phyloP scores from a whole-genome alignment of 1,140 invertebrate species.

The Linepithema humile region DNA sequence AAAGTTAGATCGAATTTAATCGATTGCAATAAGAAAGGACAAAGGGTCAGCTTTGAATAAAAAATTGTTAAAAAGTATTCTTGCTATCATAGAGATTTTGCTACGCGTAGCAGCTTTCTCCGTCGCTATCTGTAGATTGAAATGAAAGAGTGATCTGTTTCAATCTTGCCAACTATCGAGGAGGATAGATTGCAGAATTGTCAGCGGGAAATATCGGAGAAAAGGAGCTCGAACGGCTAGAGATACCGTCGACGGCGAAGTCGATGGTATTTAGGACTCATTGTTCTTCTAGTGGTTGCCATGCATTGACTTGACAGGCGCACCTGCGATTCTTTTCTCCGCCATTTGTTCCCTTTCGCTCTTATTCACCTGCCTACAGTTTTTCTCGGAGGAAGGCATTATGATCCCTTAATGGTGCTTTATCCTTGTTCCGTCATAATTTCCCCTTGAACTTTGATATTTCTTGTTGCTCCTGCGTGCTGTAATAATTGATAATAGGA shows the following conservation, averaged over 20 bases:
- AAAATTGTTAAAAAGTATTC: neutral
- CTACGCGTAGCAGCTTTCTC: neutral
- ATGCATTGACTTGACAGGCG: slow-evolving; percentile 30
- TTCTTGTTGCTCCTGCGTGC: neutral
- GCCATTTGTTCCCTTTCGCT: slow-evolving; percentile 30
- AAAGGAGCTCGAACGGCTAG: neutral
- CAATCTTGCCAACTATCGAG: neutral
- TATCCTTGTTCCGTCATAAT: slow-evolving; percentile 20
- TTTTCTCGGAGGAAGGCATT: neutral
- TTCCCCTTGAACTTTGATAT: slow-evolving; percentile 50
- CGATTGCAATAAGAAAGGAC: neutral
- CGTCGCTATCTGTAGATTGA: neutral
- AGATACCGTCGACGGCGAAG: neutral
- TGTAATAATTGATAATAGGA: slow-evolving; percentile 4
- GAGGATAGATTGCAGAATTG: neutral
- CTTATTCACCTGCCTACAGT: slow-evolving; percentile 26
- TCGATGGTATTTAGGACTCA: slow-evolving; percentile 38
- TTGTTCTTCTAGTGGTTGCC: slow-evolving; percentile 41
- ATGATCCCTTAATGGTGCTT: slow-evolving; percentile 22
- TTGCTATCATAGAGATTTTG: neutral
- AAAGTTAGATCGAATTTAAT: too few relatives aligned
- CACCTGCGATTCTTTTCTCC: neutral
- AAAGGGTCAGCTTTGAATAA: neutral
- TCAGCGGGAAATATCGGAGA: neutral
- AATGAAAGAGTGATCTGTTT: neutral